Evolutionary conservation across 2,888 invertebrate genomes (phyloP), one percentile per base, ranked within the genome.

Genomic region (Amphipyra tragopoginis): DNA sequence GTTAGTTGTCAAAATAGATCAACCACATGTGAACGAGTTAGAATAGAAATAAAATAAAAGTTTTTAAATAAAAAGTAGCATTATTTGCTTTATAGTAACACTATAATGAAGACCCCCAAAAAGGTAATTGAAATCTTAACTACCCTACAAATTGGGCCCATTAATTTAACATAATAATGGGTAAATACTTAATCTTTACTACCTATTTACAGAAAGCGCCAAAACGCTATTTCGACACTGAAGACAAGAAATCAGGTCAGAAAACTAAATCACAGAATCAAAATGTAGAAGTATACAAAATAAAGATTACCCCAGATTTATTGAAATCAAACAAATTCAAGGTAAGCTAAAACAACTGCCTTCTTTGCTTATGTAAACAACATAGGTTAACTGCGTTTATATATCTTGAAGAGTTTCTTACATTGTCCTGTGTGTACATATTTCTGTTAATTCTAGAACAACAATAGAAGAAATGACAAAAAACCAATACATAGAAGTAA

Each of bases 231-330:
- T 93, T 91, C 68, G 84, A 88, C 49, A 51, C 74, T 42, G 80
- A 83, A 49, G 70, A 69, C 21, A 74, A 82, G 34, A 72, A 78
- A 40, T 39, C 72, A 14, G 67, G 71, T 33, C 62, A 79, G 26
- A 65, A 70, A 13, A 0, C n/a, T 15, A 54, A 53, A 36, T 47
- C 21, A 39, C 43, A 54, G 48, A 62, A 56, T 38, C 56, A 77
- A 49, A 72, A 90, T 66, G 84, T 92, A 3, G 81, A 93, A 84
- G 89, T 92, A 13, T 93, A 82, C 67, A 91, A 90, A 61, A 84
- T 94, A 21, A 92, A 89, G 80, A 83, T 90, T 13, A 91, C 88
- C 11, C 85, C 88, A 21, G 78, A 75, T n/a, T 60, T 87, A 49
- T 26, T 88, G 34, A 88, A 86, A 67, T 70, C 68, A 44, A 85